Evolutionary conservation across 2,888 invertebrate genomes (phyloP).

Genomic region (Junonia oenone): DNA sequence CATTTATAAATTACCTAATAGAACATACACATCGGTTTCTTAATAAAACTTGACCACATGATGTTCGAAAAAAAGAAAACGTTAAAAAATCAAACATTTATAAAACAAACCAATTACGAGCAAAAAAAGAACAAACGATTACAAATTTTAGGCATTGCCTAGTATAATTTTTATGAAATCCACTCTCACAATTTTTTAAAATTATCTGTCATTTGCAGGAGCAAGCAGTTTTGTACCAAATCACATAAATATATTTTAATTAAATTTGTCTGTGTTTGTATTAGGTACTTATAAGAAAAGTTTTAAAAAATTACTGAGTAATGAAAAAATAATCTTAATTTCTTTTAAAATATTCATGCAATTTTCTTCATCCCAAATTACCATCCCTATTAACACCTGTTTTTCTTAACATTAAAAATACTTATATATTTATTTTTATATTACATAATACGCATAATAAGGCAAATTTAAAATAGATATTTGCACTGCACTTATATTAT

Average conservation of each 20-base stretch:
- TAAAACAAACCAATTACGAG: not conserved
- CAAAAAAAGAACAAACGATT: not conserved
- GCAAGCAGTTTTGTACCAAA: not conserved
- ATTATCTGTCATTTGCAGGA: not conserved
- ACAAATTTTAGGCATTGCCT: not conserved
- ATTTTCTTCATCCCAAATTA: conserved; percentile 2
- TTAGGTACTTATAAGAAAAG: not conserved
- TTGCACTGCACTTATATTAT: conserved; percentile 11
- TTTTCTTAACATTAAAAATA: conserved; percentile 14
- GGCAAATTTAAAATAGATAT: conserved; percentile 20
- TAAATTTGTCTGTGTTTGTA: not conserved
- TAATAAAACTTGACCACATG: not conserved
- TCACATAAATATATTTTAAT: not conserved
- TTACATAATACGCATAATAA: conserved; percentile 17
- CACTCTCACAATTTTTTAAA: not conserved
- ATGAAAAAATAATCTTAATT: not conserved
- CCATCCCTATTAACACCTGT: not conserved
- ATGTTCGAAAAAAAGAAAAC: not conserved
- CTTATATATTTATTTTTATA: conserved; percentile 7
- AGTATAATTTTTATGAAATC: not conserved
- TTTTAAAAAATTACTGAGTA: not conserved
- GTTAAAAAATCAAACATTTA: not conserved
- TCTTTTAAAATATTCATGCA: not conserved
- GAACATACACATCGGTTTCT: not conserved
- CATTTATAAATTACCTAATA: conserved; percentile 10